Percentiles rank a stretch among this genome's conserved stretches.
phyloP scores from a whole-genome alignment of 2,113 vertebrate species.

The Accipiter virgatus region DNA sequence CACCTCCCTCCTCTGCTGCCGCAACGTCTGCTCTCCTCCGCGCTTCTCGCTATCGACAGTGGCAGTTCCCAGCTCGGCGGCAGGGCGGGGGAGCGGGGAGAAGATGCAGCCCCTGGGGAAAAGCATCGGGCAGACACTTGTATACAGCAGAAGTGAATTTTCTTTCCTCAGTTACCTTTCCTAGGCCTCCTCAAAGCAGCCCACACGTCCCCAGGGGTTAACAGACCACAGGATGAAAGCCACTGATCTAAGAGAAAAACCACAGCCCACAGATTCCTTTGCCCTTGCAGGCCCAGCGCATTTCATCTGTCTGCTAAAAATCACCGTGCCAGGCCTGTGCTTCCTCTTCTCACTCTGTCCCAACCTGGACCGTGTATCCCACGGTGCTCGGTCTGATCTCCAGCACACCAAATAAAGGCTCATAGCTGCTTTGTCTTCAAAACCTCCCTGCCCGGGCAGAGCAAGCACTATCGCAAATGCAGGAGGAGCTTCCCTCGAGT shows the following conservation, averaged over 20 bases:
- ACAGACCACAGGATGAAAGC: not conserved
- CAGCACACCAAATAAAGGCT: not conserved
- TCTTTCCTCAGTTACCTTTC: not conserved
- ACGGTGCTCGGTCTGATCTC: rapidly evolving
- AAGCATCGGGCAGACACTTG: not conserved
- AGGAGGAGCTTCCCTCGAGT: not conserved
- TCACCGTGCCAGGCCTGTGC: rapidly evolving
- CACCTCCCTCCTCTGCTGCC: conserved; percentile 25
- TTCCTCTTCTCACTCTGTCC: not conserved
- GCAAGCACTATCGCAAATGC: not conserved
- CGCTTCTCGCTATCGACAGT: rapidly evolving
- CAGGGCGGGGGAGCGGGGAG: not conserved
- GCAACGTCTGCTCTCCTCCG: not conserved
- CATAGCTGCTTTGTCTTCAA: not conserved
- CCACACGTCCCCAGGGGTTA: not conserved
- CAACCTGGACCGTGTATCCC: not conserved
- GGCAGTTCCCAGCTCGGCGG: not conserved
- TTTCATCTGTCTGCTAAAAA: not conserved
- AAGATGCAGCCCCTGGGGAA: not conserved
- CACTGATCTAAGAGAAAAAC: not conserved
- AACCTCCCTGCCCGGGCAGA: not conserved
- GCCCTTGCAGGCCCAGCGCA: not conserved
- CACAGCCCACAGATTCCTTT: not conserved
- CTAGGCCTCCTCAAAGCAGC: not conserved
- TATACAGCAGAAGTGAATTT: not conserved